A percentile compares a stretch with the other conserved stretches of the same genome.
Evolutionary conservation across 1,140 invertebrate genomes (phyloP).

Genomic region (Aleiodes sp.): DNA sequence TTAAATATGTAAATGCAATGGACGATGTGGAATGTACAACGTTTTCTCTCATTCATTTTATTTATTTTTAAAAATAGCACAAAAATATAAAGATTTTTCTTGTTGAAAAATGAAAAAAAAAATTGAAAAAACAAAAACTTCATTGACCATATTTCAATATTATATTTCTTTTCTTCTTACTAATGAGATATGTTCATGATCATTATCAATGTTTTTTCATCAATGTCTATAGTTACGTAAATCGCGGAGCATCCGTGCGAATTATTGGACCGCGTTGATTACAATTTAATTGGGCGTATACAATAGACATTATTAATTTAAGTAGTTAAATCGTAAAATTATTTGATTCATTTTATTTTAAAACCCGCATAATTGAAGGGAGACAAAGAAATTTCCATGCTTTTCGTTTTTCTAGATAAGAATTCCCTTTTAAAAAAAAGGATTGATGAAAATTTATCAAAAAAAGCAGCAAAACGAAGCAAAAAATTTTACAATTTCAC

Average conservation of each 20-base stretch:
- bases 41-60: background rate
- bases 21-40: background rate
- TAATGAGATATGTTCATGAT: slow-evolving; percentile 29
- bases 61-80: slow-evolving; percentile 15
- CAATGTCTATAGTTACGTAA: slow-evolving; percentile 15
- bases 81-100: background rate
- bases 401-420: no score
- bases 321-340: no score
- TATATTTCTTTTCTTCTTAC: background rate
- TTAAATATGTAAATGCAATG: background rate
- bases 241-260: background rate
- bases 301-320: slow-evolving; percentile 4
- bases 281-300: slow-evolving; percentile 5
- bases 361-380: no score
- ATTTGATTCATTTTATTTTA: no score
- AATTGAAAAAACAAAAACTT: background rate
- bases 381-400: no score
- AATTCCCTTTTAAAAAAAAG: no score
- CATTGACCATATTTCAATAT: background rate
- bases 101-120: no score
- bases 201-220: slow-evolving; percentile 17
- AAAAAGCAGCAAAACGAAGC: no score
- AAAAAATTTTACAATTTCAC: no score
- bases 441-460: no score
- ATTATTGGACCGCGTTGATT: background rate